A percentile compares a stretch with the other conserved stretches of the same genome.
phyloP scores from a whole-genome alignment of 2,113 vertebrate genomes.

The Perognathus longimembris region DNA sequence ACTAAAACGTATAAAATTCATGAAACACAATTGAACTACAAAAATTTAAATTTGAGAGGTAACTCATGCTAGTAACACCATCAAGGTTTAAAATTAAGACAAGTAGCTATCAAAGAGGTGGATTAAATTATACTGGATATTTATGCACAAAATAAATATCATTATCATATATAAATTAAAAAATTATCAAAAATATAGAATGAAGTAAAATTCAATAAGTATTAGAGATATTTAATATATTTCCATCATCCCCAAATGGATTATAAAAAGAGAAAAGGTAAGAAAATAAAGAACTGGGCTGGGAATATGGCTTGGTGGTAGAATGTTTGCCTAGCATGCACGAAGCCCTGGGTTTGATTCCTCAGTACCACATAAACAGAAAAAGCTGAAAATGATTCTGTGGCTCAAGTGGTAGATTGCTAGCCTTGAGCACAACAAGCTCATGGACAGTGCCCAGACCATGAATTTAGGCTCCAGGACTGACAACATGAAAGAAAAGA shows the following conservation, averaged over 20 bases:
- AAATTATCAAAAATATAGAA: not conserved
- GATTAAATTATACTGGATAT: not conserved
- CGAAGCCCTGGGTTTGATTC: no score
- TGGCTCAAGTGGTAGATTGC: no score
- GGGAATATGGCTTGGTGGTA: no score
- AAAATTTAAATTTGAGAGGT: not conserved
- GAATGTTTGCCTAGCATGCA: no score
- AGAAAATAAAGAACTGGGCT: not conserved
- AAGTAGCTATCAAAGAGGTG: not conserved
- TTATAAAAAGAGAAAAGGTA: not conserved
- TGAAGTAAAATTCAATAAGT: not conserved
- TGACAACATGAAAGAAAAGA: no score
- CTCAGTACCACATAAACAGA: no score
- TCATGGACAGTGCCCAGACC: no score
- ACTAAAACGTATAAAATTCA: conserved; percentile 24
- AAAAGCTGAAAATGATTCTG: no score
- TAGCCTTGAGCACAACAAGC: no score
- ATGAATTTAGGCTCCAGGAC: no score
- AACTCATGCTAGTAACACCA: not conserved
- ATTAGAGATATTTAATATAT: not conserved
- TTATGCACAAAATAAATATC: conserved; percentile 1
- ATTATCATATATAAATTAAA: not conserved
- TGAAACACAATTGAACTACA: conserved; percentile 12
- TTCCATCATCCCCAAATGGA: not conserved
- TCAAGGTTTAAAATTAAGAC: not conserved